Conservation (phyloP, 2,888 invertebrate genomes). For the Drosophila prolongata region DNA sequence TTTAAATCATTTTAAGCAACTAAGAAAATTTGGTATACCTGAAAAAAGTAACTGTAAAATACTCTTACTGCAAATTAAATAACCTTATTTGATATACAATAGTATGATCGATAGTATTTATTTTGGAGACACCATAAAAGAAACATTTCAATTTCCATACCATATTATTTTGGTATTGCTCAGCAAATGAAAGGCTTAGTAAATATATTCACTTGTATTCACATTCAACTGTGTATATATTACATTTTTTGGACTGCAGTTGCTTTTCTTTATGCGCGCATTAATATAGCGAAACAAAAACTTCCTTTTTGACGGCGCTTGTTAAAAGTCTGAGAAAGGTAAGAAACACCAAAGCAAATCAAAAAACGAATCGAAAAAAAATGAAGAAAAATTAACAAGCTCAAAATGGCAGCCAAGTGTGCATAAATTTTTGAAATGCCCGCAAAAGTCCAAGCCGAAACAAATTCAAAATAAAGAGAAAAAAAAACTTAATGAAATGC, state of each 20-base stretch:
- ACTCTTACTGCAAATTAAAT: neutral
- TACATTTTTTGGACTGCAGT: slow-evolving; percentile 39
- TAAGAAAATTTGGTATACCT: slow-evolving; percentile 2
- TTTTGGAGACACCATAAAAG: neutral
- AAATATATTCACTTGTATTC: neutral
- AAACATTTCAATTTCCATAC: neutral
- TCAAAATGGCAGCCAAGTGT: slow-evolving; percentile 76
- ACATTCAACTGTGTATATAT: neutral
- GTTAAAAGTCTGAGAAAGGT: slow-evolving; percentile 69
- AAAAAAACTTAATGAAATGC: slow-evolving; percentile 71
- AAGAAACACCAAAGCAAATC: slow-evolving; percentile 38
- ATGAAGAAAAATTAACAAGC: slow-evolving; percentile 66
- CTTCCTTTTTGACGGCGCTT: slow-evolving; percentile 78
- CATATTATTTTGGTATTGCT: neutral
- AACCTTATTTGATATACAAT: neutral
- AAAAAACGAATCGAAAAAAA: slow-evolving; percentile 26
- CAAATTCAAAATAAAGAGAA: slow-evolving; percentile 28
- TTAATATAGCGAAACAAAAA: slow-evolving; percentile 44
- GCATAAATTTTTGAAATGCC: slow-evolving; percentile 77
- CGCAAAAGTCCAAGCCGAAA: slow-evolving; percentile 52
- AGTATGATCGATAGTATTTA: neutral
- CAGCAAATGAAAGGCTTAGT: neutral
- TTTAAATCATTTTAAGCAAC: slow-evolving; percentile 26
- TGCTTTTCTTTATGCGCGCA: slow-evolving; percentile 57
- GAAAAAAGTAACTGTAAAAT: neutral